Evolutionary conservation across 2,888 invertebrate species (phyloP).

Genomic region (Tanytarsus gracilentus): DNA sequence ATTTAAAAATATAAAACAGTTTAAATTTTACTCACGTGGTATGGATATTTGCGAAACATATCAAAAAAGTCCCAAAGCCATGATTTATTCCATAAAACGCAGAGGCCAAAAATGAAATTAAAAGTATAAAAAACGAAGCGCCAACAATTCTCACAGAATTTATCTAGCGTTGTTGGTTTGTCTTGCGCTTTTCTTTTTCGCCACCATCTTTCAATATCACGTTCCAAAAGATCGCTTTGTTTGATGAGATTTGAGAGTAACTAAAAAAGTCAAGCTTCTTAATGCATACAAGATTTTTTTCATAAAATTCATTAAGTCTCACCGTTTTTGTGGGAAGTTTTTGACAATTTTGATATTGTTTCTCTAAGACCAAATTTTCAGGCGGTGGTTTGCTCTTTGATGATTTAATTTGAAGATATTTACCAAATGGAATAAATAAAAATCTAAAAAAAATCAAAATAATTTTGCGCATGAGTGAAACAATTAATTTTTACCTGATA

Average conservation of each 20-base stretch:
- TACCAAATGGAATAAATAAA: constrained; percentile 72
- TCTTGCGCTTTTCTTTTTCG: constrained; percentile 73
- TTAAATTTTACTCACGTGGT: constrained; percentile 51
- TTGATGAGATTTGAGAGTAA: constrained; percentile 49
- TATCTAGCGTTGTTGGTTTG: constrained; percentile 77
- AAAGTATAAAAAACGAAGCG: constrained; percentile 73
- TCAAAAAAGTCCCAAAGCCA: constrained; percentile 88
- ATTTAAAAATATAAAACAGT: not conserved
- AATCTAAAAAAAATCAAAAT: constrained; percentile 48
- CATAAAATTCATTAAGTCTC: no score
- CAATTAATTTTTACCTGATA: constrained; percentile 64
- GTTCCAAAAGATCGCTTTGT: constrained; percentile 70
- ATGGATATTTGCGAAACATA: constrained; percentile 72
- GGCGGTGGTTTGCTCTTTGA: constrained; percentile 65
- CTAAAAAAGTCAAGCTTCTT: not conserved
- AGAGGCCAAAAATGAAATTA: constrained; percentile 72
- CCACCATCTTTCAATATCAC: constrained; percentile 88
- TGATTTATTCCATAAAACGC: constrained; percentile 77
- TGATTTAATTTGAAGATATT: constrained; percentile 71
- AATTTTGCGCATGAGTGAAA: not conserved
- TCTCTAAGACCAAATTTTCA: constrained; percentile 62
- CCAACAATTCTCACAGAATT: constrained; percentile 91
- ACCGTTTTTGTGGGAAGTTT: not conserved
- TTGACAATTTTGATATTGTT: not conserved
- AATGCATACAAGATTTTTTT: no score